Evolutionary conservation across 2,888 invertebrate genomes (phyloP), one percentile per base, ranked within the genome.

Genomic region (Mimumesa dahlbomi): DNA sequence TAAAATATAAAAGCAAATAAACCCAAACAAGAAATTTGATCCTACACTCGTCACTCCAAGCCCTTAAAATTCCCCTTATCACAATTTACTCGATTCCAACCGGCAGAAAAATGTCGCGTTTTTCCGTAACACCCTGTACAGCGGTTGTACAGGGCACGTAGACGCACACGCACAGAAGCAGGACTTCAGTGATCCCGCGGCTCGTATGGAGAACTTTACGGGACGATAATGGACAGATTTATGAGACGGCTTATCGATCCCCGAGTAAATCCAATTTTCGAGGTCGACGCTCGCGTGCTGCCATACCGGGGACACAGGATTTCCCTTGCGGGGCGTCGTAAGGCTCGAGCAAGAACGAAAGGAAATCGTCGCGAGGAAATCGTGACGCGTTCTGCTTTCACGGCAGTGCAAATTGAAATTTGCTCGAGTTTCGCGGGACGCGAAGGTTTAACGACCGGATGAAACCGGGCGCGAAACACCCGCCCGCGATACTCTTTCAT

Each of bases 211-310:
- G 65, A 83, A 83, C 78, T 81, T 83, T 81, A 78, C 79, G 79
- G 75, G 63, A 83, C 82, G 84, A 84, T 85, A 85, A 85, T 85
- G 72, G 86, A 86, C 85, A 83, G 86, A 85, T 86, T 86, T 87
- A 86, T 86, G 83, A 83, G 83, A 77, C 79, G 80, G 79, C 85
- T 87, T 84, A 87, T 86, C 86, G 86, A 86, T 87, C 84, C 85
- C 78, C 77, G 78, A 80, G 81, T 84, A 84, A 86, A 86, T 86
- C 85, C 84, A 86, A 86, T 86, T 84, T 85, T 84, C 84, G 80
- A 80, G 82, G 77, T 82, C 82, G 83, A 79, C 81, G 82, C 79
- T 79, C 83, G 62, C 61, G 58, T 25, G 46, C 54, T 34, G 7
- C 40, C 46, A 6, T 46, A 31, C 16, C 29, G 50, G 25, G 57